Evolutionary conservation across 2,888 invertebrate species (phyloP), one percentile per base, ranked within the genome.

Genomic region (Clusia tigrina): DNA sequence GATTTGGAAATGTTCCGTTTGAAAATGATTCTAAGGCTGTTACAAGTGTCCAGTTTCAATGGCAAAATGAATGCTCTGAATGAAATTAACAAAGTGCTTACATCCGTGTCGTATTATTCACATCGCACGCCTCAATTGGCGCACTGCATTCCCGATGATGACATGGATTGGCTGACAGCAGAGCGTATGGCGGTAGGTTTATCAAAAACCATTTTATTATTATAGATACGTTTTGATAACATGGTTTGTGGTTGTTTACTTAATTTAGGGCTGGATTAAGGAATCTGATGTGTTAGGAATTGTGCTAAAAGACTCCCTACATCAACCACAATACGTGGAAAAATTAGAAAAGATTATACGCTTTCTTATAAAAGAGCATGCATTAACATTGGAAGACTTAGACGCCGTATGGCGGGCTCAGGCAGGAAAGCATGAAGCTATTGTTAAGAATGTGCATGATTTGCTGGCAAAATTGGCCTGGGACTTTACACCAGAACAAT

Each of bases 21-120:
- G 72, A 95, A 96, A 87, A 96, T 98, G 94, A 96, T 98, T 78
- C 87, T 98, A 73, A 84, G 95, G 81, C 89, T 95, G 76, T 85
- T 98, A 70, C 95, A 96, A 88, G 96, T 97, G 83, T 96, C 97
- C 23, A 97, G 97, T 59, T 98, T 98, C 82, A 98, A 97, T 85
- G 97, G 98, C 38, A 98, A 98, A 87, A 98, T 98, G 98, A 97
- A 97, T 78, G 98, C 98, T 22, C 86, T 98, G 68, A 97, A 98
- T 84, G 98, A 98, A 87, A 95, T 98, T 63, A 98, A 98, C 85
- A 97, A 98, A 87, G 93, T 98, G 56, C 93, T 95, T 70, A 92
- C 93, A 64, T 92, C 93, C 76, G 95, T 96, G 64, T 91, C 93
- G 62, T 95, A 94, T 82, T 95, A 94, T 84, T 92, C 94, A 5